Percentiles rank a stretch among this genome's conserved stretches.
Conservation (phyloP, 1,140 invertebrate species). For the Gryon sp. region DNA sequence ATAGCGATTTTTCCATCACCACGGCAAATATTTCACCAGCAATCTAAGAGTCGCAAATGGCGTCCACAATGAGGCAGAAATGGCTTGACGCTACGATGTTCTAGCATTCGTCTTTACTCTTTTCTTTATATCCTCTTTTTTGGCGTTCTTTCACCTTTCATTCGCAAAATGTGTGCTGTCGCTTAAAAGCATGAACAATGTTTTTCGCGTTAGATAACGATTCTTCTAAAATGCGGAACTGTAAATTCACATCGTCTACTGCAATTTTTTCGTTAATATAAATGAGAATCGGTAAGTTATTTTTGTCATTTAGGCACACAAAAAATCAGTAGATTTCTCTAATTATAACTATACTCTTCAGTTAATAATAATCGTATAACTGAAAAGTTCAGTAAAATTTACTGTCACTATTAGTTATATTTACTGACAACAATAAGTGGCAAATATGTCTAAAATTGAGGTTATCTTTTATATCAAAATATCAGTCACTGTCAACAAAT, state of each 20-base stretch:
- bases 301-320: too few relatives aligned
- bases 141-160: constrained; percentile 49
- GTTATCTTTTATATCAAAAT: too few relatives aligned
- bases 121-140: constrained; percentile 61
- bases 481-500: too few relatives aligned
- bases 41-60: constrained; percentile 80
- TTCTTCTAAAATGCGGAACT: constrained; percentile 51
- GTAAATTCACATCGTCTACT: constrained; percentile 18
- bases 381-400: too few relatives aligned
- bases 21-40: constrained; percentile 77
- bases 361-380: too few relatives aligned
- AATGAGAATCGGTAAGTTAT: constrained; percentile 15
- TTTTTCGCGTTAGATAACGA: constrained; percentile 32
- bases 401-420: too few relatives aligned
- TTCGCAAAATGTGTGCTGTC: constrained; percentile 51
- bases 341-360: neutral
- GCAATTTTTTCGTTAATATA: constrained; percentile 31
- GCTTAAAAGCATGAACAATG: constrained; percentile 59
- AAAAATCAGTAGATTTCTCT: too few relatives aligned
- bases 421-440: too few relatives aligned
- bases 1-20: constrained; percentile 79
- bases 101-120: constrained; percentile 75
- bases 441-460: too few relatives aligned
- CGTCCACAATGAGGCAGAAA: constrained; percentile 79
- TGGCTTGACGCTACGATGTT: constrained; percentile 75